These are phyloP conservation scores for Anhinga rufa DNA, from an alignment of 2,113 vertebrate species.

Conservation along the genomic window DNA sequence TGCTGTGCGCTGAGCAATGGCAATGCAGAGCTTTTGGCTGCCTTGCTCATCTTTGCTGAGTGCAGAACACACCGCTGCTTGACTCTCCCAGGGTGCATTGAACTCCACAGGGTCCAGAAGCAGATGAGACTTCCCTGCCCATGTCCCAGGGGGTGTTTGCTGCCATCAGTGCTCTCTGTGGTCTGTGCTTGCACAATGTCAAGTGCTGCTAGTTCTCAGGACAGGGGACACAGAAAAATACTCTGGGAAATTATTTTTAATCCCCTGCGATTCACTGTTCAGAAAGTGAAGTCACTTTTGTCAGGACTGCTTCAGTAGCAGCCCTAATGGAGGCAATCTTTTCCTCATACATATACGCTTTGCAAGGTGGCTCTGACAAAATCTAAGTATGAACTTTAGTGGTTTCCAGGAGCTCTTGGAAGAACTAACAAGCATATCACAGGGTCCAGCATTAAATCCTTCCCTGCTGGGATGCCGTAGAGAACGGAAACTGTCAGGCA, in stretches of 20 bases:
- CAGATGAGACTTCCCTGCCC: not conserved
- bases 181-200: not conserved
- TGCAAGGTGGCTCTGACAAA: constrained; percentile 5
- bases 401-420: constrained; percentile 30
- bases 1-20: not conserved
- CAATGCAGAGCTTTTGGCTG: not conserved
- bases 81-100: not conserved
- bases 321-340: not conserved
- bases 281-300: not conserved
- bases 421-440: constrained; percentile 18
- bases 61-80: not conserved
- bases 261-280: not conserved
- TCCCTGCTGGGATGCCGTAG: constrained; percentile 35
- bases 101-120: not conserved
- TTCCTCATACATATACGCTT: not conserved
- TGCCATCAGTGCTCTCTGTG: not conserved
- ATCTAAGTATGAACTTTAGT: not conserved
- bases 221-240: not conserved
- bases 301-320: not conserved
- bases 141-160: not conserved
- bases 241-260: not conserved
- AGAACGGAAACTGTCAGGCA: constrained; percentile 46
- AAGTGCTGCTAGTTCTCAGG: not conserved
- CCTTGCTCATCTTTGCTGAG: not conserved
- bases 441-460: constrained; percentile 35